phyloP scores from a whole-genome alignment of 2,113 vertebrate genomes.

The Gambusia holbrooki region DNA sequence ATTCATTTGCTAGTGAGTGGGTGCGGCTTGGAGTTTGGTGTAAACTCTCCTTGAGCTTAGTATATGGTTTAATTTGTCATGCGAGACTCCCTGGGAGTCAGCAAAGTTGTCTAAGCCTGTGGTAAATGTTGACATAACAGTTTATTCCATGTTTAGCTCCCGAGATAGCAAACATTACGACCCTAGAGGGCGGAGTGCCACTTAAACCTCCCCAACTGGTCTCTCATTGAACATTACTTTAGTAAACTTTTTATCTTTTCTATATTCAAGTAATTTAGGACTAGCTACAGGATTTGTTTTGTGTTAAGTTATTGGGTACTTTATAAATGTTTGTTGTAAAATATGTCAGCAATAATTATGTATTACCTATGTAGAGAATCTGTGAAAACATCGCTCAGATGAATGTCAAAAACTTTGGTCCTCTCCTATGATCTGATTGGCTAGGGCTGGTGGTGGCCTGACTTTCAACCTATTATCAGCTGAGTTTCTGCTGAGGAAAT shows the following conservation, averaged over 20 bases:
- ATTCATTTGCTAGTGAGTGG: constrained; percentile 73
- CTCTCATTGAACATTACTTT: too few relatives aligned
- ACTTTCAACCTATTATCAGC: constrained; percentile 71
- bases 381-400: not conserved
- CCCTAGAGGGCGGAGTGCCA: not conserved
- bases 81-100: not conserved
- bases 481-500: constrained; percentile 1
- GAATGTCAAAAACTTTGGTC: constrained; percentile 43
- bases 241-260: not conserved
- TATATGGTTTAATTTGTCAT: not conserved
- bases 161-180: not conserved
- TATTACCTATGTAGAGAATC: too few relatives aligned
- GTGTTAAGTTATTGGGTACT: not conserved
- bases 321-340: not conserved
- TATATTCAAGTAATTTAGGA: not conserved
- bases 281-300: not conserved
- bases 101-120: not conserved
- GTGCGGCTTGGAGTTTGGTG: constrained; percentile 56
- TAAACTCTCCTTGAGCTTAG: not conserved
- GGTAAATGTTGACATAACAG: not conserved
- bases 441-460: constrained; percentile 71
- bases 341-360: too few relatives aligned
- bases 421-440: constrained; percentile 72
- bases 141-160: not conserved
- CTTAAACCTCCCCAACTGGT: not conserved